These are phyloP conservation scores for Chlorodrepanis virens DNA, from an alignment of 2,113 vertebrate genomes.

Conservation along the genomic window DNA sequence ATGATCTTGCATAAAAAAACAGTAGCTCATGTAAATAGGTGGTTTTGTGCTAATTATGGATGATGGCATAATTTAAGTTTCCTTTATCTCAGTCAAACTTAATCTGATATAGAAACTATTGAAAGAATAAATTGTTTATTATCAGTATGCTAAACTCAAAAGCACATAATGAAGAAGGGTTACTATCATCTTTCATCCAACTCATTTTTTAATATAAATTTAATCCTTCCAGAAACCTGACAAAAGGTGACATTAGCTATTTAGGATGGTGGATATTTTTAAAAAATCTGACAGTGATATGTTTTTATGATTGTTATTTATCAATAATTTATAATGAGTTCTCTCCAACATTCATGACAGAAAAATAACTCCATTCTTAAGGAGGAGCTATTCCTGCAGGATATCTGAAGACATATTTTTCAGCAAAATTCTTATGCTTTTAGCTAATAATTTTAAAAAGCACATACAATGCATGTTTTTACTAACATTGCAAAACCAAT, in stretches of 20 bases:
- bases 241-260: not conserved
- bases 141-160: not conserved
- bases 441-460: no score
- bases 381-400: not conserved
- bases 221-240: not conserved
- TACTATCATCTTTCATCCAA: not conserved
- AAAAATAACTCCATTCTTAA: not conserved
- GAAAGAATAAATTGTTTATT: not conserved
- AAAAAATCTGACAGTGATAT: not conserved
- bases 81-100: not conserved
- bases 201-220: accelerated
- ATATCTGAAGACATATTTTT: not conserved
- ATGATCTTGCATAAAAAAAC: not conserved
- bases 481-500: not conserved
- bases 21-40: not conserved
- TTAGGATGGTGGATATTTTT: not conserved
- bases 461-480: not conserved
- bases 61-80: not conserved
- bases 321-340: not conserved
- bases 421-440: not conserved
- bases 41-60: not conserved
- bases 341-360: accelerated
- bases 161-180: not conserved
- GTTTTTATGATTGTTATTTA: not conserved
- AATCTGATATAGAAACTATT: not conserved